Conservation (phyloP, 2,797 vertebrate genomes). For the Mareca penelope region DNA sequence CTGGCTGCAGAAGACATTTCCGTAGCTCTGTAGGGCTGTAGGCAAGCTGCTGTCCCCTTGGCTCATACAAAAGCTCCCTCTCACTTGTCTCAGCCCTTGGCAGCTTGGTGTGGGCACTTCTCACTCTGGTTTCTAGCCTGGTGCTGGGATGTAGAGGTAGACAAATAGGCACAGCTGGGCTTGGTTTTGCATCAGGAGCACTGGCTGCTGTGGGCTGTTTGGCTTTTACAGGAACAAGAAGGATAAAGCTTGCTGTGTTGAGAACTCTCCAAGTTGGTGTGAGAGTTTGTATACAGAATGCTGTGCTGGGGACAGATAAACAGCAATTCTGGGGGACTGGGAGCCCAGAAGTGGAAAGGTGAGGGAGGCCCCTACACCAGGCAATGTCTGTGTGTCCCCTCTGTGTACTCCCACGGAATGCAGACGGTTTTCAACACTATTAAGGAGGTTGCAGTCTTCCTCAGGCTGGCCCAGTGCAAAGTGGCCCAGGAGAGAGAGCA, state of each 20-base stretch:
- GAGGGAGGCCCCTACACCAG: background rate
- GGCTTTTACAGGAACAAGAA: background rate
- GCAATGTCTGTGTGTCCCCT: background rate
- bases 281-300: background rate
- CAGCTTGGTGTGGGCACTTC: background rate
- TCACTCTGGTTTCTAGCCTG: background rate
- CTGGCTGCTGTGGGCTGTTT: background rate
- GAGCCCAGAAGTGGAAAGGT: background rate
- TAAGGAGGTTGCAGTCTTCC: background rate
- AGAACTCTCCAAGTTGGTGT: background rate
- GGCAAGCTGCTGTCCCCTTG: background rate
- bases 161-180: background rate
- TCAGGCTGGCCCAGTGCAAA: background rate
- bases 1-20: background rate
- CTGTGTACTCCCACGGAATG: background rate
- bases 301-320: background rate
- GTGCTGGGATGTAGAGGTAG: background rate
- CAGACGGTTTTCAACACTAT: background rate
- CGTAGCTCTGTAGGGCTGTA: background rate
- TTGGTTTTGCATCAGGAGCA: background rate
- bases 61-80: slow-evolving; percentile 24
- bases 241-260: background rate
- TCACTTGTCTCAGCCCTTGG: background rate
- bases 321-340: background rate
- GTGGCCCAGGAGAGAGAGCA: background rate